A percentile compares a stretch with the other conserved stretches of the same genome.
These are phyloP conservation scores for Andinoacara biseriatus DNA, from an alignment of 2,113 vertebrate species.

Conservation along the genomic window DNA sequence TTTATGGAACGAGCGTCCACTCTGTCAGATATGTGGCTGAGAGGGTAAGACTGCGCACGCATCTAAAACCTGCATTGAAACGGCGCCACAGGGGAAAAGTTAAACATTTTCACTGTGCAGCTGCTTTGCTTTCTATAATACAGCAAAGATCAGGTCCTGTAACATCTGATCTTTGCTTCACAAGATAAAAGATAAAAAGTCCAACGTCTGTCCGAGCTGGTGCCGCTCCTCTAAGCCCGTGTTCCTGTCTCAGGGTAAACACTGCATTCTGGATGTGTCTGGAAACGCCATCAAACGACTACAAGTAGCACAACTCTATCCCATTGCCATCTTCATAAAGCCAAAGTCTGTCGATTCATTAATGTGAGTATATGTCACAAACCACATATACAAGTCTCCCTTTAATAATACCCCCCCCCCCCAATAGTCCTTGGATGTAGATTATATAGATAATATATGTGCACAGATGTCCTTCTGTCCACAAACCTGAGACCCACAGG, in stretches of 20 bases:
- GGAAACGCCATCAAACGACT: constrained; percentile 98
- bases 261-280: constrained; percentile 98
- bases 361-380: constrained; percentile 86
- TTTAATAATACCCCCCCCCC: neutral
- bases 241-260: constrained; percentile 89
- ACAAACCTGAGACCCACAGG: neutral
- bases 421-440: too few species aligned
- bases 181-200: neutral
- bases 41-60: constrained; percentile 83
- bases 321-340: constrained; percentile 98
- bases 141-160: neutral
- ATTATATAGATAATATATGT: neutral
- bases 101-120: neutral
- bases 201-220: neutral
- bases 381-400: neutral
- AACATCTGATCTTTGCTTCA: too few species aligned
- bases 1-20: constrained; percentile 97
- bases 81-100: neutral
- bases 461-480: neutral
- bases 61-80: neutral
- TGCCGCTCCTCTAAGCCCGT: constrained; percentile 4
- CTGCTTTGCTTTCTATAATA: neutral
- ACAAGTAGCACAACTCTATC: constrained; percentile 98
- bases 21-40: constrained; percentile 98
- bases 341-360: constrained; percentile 92